These are phyloP conservation scores for Drosophila incognita DNA, from an alignment of 2,888 invertebrate genomes.

Conservation along the genomic window DNA sequence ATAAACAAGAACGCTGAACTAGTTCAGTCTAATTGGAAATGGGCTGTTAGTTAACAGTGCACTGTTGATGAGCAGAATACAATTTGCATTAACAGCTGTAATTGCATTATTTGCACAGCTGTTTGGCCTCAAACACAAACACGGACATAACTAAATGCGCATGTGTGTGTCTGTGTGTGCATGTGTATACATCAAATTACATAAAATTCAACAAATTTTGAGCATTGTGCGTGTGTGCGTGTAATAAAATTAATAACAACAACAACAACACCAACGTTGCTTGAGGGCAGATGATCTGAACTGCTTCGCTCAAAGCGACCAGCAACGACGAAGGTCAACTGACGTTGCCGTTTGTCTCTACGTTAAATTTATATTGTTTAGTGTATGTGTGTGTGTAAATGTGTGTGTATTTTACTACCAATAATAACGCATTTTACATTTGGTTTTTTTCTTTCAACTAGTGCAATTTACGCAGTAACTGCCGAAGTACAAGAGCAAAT, in stretches of 20 bases:
- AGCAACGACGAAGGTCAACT: constrained; percentile 56
- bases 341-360: constrained; percentile 35
- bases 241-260: constrained; percentile 14
- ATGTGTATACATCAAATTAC: constrained; percentile 43
- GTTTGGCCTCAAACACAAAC: constrained; percentile 30
- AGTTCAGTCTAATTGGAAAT: constrained; percentile 43
- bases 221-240: constrained; percentile 10
- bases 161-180: constrained; percentile 9
- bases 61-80: constrained; percentile 26
- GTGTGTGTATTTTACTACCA: constrained; percentile 5
- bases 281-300: constrained; percentile 21
- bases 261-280: background rate
- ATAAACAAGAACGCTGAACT: constrained; percentile 52
- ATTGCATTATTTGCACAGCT: constrained; percentile 59
- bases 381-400: constrained; percentile 8
- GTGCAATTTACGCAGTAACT: constrained; percentile 55
- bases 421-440: constrained; percentile 30
- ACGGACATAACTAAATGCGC: constrained; percentile 3
- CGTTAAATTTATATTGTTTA: constrained; percentile 34
- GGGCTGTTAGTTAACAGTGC: constrained; percentile 49
- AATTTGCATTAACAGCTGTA: constrained; percentile 60
- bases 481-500: constrained; percentile 6
- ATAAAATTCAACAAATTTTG: constrained; percentile 48
- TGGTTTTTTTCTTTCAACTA: constrained; percentile 24
- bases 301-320: constrained; percentile 23